These are phyloP conservation scores for Mesembrinibis cayennensis DNA, from an alignment of 2,113 vertebrate species.

Conservation along the genomic window DNA sequence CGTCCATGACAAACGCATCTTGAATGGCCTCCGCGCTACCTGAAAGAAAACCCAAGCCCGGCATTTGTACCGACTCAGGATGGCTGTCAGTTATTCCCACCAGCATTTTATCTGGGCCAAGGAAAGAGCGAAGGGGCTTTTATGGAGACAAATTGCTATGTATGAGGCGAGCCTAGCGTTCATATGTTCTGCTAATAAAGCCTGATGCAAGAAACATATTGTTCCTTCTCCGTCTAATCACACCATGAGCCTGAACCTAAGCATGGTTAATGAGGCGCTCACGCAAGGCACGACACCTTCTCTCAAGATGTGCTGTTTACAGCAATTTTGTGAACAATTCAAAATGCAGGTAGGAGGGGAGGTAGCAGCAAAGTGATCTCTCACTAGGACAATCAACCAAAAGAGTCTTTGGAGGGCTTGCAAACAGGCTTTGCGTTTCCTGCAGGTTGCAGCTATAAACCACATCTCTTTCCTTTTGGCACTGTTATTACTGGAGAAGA, in stretches of 20 bases:
- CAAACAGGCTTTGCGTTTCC: background rate
- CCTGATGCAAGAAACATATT: background rate
- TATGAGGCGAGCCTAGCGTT: background rate
- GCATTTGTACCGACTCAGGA: background rate
- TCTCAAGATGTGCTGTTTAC: background rate
- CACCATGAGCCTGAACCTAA: background rate
- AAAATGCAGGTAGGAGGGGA: background rate
- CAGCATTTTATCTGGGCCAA: background rate
- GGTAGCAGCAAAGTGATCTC: background rate
- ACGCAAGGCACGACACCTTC: background rate
- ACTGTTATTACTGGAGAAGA: background rate
- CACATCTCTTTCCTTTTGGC: background rate
- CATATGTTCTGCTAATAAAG: background rate
- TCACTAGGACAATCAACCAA: background rate
- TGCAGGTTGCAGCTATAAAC: background rate
- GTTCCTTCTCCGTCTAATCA: background rate
- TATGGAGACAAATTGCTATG: background rate
- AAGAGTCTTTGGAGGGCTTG: background rate
- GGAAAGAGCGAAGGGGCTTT: background rate
- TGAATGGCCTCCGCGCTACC: background rate
- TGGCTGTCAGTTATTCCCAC: background rate
- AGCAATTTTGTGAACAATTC: background rate
- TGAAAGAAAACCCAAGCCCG: background rate
- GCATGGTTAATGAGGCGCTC: background rate
- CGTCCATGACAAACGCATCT: background rate